Evolutionary conservation across 1,140 invertebrate species (phyloP).

Genomic region (Pseudachorutes palmiensis): DNA sequence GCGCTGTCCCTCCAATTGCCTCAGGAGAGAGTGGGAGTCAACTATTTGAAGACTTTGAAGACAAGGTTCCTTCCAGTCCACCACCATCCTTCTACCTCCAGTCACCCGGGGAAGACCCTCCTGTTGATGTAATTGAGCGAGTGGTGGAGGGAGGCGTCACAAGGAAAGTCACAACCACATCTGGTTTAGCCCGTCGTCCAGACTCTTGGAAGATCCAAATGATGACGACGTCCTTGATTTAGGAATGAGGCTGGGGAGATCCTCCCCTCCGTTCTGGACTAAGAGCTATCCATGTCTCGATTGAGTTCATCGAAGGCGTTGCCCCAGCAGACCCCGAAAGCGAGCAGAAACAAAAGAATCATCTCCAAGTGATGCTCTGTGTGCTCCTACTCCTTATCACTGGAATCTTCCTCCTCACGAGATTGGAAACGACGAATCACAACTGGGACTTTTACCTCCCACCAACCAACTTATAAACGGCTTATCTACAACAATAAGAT

Average conservation of each 20-base stretch:
- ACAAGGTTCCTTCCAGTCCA: slow-evolving; percentile 33
- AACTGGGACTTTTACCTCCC: slow-evolving; percentile 36
- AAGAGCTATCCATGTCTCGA: slow-evolving; percentile 22
- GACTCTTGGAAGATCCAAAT: too few species aligned
- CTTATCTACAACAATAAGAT: too few species aligned
- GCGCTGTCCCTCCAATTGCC: too few species aligned
- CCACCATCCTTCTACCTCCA: slow-evolving; percentile 34
- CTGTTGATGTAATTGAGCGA: too few species aligned
- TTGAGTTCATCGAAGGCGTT: slow-evolving; percentile 34
- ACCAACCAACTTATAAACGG: slow-evolving; percentile 31
- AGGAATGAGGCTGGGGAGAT: slow-evolving; percentile 27
- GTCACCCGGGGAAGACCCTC: not conserved
- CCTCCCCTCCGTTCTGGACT: slow-evolving; percentile 22
- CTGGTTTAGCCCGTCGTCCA: too few species aligned
- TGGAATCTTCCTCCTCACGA: slow-evolving; percentile 26
- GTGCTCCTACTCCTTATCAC: slow-evolving; percentile 33
- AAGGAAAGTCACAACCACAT: too few species aligned
- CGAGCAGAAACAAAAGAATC: slow-evolving; percentile 24
- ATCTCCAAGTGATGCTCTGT: slow-evolving; percentile 35
- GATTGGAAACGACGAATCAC: slow-evolving; percentile 18
- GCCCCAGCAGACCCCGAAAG: slow-evolving; percentile 27
- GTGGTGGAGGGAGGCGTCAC: too few species aligned
- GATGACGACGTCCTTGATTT: slow-evolving; percentile 25
- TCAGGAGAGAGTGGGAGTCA: slow-evolving; percentile 37
- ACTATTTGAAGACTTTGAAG: slow-evolving; percentile 24